Evolutionary conservation across 2,888 invertebrate species (phyloP).

Genomic region (Tetropium fuscum): DNA sequence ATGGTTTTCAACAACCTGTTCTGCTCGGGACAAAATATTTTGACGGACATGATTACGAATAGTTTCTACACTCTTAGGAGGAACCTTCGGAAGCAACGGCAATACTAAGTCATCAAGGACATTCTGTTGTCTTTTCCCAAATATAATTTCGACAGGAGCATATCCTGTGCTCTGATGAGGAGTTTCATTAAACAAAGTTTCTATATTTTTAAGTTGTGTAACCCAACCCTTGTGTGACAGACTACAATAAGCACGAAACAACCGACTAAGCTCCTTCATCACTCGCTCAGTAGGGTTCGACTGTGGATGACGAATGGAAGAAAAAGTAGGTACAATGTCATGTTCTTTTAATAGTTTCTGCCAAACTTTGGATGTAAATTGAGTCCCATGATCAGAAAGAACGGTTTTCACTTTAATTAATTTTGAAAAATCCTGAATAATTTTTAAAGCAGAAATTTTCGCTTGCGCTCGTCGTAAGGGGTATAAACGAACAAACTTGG

Average conservation of each 20-base stretch:
- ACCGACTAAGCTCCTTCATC: slow-evolving; percentile 24
- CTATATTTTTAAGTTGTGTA: not conserved
- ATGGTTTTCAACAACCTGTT: too few relatives aligned
- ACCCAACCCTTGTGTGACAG: slow-evolving; percentile 25
- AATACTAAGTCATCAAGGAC: not conserved
- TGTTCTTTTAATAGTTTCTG: not conserved
- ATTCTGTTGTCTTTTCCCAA: not conserved
- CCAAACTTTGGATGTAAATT: slow-evolving; percentile 44
- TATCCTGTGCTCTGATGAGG: slow-evolving; percentile 30
- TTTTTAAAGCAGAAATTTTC: slow-evolving; percentile 22
- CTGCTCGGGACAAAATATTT: not conserved
- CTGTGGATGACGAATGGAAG: slow-evolving; percentile 32
- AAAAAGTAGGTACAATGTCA: slow-evolving; percentile 7
- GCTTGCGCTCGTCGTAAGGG: slow-evolving; percentile 30
- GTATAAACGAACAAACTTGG: slow-evolving; percentile 44
- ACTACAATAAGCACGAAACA: slow-evolving; percentile 28
- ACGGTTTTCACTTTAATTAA: slow-evolving; percentile 19
- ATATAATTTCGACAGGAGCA: slow-evolving; percentile 13
- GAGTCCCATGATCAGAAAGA: slow-evolving; percentile 40
- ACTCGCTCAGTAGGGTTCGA: slow-evolving; percentile 27
- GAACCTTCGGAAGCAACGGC: not conserved
- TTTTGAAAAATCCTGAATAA: slow-evolving; percentile 28
- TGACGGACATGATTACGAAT: not conserved
- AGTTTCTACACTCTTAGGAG: not conserved
- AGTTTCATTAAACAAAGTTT: slow-evolving; percentile 19